These are phyloP conservation scores for Metaphire vulgaris DNA, from an alignment of 1,140 invertebrate species.

Conservation along the genomic window DNA sequence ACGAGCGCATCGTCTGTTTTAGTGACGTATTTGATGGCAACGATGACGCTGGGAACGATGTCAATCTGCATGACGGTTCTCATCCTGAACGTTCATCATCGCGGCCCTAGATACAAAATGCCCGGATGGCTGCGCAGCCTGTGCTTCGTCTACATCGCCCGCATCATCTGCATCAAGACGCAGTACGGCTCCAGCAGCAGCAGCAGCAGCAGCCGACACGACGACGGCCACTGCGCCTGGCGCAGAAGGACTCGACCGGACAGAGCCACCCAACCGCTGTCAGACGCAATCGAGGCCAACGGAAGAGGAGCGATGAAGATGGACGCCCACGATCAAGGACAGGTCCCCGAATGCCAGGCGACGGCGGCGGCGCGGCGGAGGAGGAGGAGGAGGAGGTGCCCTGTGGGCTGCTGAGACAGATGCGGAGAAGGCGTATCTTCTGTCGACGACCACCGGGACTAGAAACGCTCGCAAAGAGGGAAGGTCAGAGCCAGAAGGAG, in stretches of 20 bases:
- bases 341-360: too few relatives aligned
- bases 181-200: not conserved
- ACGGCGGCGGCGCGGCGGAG: too few relatives aligned
- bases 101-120: slow-evolving; percentile 64
- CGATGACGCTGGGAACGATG: slow-evolving; percentile 99
- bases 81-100: slow-evolving; percentile 98
- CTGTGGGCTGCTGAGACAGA: too few relatives aligned
- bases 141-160: slow-evolving; percentile 1
- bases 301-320: too few relatives aligned
- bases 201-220: not conserved
- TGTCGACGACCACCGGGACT: too few relatives aligned
- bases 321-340: too few relatives aligned
- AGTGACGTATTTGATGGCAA: slow-evolving; percentile 99
- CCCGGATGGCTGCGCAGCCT: slow-evolving; percentile 65
- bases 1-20: not conserved
- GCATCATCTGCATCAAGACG: slow-evolving; percentile 13
- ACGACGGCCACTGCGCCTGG: not conserved
- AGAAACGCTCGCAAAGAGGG: too few relatives aligned
- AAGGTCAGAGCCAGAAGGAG: too few relatives aligned
- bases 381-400: too few relatives aligned
- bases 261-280: too few relatives aligned
- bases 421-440: too few relatives aligned
- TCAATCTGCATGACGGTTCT: slow-evolving; percentile 97
- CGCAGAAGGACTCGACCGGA: not conserved
- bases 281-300: too few relatives aligned